These are phyloP conservation scores for Ips typographus DNA, from an alignment of 1,140 invertebrate genomes.

Conservation along the genomic window DNA sequence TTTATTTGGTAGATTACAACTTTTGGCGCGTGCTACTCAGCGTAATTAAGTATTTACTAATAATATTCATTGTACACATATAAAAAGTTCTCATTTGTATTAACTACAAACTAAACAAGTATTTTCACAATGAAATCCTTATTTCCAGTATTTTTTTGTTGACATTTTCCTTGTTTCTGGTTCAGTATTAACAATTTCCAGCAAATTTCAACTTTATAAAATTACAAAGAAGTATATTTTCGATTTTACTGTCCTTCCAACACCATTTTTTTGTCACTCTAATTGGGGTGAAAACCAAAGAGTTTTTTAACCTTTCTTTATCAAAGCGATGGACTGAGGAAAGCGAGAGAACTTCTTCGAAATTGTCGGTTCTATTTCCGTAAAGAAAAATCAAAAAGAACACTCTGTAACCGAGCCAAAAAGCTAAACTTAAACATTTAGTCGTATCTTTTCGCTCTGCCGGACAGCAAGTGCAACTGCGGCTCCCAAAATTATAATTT, in stretches of 20 bases:
- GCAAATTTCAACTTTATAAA: background rate
- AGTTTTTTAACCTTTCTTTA: constrained; percentile 28
- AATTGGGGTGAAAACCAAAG: background rate
- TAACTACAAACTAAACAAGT: no score
- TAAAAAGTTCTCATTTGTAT: no score
- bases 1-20: no score
- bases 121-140: no score
- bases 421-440: constrained; percentile 31
- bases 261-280: background rate
- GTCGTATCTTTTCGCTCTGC: constrained; percentile 28
- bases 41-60: no score
- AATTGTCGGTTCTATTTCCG: constrained; percentile 26
- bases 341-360: constrained; percentile 25
- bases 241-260: background rate
- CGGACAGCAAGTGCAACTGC: constrained; percentile 22
- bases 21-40: no score
- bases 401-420: constrained; percentile 27
- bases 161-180: background rate
- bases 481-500: constrained; percentile 25
- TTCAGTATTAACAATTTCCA: background rate
- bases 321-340: background rate
- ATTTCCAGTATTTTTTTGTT: no score
- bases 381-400: constrained; percentile 28
- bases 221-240: background rate
- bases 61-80: no score